Evolutionary conservation across 64 coral and sea anemone genomes (phyloP).

Genomic region (Hydrozoanthus tunicans): DNA sequence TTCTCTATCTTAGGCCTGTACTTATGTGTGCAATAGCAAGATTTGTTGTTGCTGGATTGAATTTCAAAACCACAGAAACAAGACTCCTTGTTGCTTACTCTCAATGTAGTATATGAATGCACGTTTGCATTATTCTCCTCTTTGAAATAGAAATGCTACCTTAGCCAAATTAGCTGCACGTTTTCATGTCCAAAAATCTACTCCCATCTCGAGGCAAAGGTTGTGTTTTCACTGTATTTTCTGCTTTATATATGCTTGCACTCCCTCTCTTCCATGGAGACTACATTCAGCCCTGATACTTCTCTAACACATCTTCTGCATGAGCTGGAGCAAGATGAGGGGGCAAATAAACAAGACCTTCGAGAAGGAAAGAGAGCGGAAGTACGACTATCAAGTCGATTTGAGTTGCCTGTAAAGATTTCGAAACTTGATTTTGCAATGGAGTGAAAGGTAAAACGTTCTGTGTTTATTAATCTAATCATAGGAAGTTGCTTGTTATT

Average conservation of each 20-base stretch:
- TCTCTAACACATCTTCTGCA: constrained; percentile 70
- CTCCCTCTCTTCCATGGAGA: constrained; percentile 85
- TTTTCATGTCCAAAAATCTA: constrained; percentile 87
- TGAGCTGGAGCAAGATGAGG: constrained; percentile 67
- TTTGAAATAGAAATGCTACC: constrained; percentile 65
- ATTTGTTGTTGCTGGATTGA: constrained; percentile 45
- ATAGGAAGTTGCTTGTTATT: constrained; percentile 1
- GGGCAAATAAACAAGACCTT: not conserved
- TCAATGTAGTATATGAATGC: constrained; percentile 81
- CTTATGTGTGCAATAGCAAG: constrained; percentile 82
- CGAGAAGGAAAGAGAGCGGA: not conserved
- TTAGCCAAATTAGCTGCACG: constrained; percentile 75
- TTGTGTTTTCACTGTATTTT: constrained; percentile 77
- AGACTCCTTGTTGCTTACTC: constrained; percentile 71
- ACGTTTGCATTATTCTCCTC: constrained; percentile 62
- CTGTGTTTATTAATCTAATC: not conserved
- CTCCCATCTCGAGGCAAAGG: constrained; percentile 62
- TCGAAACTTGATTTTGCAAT: not conserved
- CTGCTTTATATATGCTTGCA: constrained; percentile 66
- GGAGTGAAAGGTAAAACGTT: not conserved
- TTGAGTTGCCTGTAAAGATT: not conserved
- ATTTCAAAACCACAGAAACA: constrained; percentile 81
- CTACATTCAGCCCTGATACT: constrained; percentile 84
- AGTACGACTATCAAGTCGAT: not conserved
- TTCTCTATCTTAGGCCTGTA: constrained; percentile 65